A percentile compares a stretch with the other conserved stretches of the same genome.
phyloP scores from a whole-genome alignment of 2,113 vertebrate species.

The Xerus inauris region DNA sequence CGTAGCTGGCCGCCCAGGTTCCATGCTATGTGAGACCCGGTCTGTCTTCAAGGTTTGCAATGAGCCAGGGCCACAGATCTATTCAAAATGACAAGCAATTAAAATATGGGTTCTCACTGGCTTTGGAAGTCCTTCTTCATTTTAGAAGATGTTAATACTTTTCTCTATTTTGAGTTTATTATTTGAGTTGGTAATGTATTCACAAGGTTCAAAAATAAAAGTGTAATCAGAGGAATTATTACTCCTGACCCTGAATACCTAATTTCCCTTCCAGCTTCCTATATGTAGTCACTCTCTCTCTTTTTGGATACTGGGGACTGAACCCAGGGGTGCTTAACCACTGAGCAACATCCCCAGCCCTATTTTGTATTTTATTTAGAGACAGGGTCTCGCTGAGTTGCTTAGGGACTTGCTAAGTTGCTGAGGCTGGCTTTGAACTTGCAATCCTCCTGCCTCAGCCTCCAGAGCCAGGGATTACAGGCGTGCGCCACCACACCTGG shows the following conservation, averaged over 20 bases:
- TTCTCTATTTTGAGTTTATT: conserved; percentile 8
- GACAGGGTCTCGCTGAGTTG: too few relatives aligned
- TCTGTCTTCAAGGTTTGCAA: not conserved
- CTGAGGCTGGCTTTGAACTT: too few relatives aligned
- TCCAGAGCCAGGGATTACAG: too few relatives aligned
- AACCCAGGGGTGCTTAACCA: too few relatives aligned
- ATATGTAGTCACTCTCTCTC: not conserved
- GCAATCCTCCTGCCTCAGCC: too few relatives aligned
- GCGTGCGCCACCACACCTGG: too few relatives aligned
- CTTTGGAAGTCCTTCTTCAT: not conserved
- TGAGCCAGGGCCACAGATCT: not conserved
- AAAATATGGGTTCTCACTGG: not conserved
- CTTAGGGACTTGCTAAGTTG: too few relatives aligned
- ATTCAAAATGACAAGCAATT: not conserved
- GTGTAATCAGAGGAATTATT: not conserved
- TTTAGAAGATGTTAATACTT: not conserved
- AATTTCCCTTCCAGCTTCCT: not conserved
- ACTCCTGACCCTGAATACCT: not conserved
- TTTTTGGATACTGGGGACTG: too few relatives aligned
- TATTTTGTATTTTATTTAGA: too few relatives aligned
- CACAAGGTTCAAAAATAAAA: not conserved
- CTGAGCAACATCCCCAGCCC: too few relatives aligned
- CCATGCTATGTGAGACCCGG: not conserved
- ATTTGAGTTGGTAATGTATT: not conserved
- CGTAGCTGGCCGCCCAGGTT: not conserved